Evolutionary conservation across 2,113 vertebrate species (phyloP).

Genomic region (Periophthalmodon schlosseri): DNA sequence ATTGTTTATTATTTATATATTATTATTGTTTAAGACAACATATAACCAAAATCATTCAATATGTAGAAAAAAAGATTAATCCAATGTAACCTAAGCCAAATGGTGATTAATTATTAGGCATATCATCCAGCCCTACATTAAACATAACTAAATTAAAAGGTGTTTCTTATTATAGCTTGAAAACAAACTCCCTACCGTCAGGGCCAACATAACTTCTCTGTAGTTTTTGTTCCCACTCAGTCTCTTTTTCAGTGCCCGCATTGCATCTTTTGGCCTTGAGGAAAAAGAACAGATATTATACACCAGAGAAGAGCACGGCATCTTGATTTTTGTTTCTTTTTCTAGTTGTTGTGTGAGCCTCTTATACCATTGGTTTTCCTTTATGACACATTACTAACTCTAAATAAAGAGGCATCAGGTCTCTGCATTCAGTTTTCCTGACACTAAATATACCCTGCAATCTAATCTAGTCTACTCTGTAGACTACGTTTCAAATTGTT

Average conservation of each 20-base stretch:
- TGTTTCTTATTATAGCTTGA: not conserved
- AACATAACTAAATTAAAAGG: not conserved
- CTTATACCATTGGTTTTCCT: too few relatives aligned
- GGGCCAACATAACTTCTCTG: constrained; percentile 95
- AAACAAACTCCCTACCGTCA: constrained; percentile 83
- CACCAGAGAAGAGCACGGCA: constrained; percentile 1
- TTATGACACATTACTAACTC: too few relatives aligned
- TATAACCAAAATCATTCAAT: too few relatives aligned
- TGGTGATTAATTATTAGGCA: not conserved
- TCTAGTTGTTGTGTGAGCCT: too few relatives aligned
- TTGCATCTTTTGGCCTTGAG: constrained; percentile 94
- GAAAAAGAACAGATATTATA: constrained; percentile 24
- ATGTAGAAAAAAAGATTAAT: too few relatives aligned
- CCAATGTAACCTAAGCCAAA: not conserved
- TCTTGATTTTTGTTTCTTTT: not conserved
- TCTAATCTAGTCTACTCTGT: too few relatives aligned
- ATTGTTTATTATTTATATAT: too few relatives aligned
- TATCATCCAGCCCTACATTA: too few relatives aligned
- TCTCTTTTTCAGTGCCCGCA: constrained; percentile 93
- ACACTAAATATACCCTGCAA: not conserved
- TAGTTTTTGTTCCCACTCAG: constrained; percentile 94
- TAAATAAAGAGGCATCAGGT: too few relatives aligned
- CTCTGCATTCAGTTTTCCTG: not conserved
- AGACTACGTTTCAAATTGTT: not conserved
- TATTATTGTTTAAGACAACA: too few relatives aligned